Percentiles rank a stretch among this genome's conserved stretches.
phyloP scores from a whole-genome alignment of 2,113 vertebrate species.

The Nerophis lumbriciformis region DNA sequence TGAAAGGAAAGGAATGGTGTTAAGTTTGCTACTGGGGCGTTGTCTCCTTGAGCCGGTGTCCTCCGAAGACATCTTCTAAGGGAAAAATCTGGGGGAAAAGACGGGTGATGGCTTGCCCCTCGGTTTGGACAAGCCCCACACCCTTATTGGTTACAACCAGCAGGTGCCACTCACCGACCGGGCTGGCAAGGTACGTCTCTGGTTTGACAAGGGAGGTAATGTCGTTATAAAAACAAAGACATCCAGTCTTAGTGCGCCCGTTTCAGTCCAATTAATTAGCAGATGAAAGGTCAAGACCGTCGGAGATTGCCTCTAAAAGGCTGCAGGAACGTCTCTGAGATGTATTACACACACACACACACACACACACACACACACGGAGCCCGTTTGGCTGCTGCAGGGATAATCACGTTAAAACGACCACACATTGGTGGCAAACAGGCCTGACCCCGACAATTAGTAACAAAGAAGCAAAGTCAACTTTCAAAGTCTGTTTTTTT shows the following conservation, averaged over 20 bases:
- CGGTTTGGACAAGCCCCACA: no score
- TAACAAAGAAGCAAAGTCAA: background rate
- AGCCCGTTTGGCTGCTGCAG: background rate
- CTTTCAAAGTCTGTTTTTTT: no score
- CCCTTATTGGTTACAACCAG: background rate
- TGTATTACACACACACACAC: background rate
- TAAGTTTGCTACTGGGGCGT: constrained; percentile 53
- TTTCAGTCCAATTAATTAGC: background rate
- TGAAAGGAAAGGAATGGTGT: constrained; percentile 64
- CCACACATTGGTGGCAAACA: background rate
- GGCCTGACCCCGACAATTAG: no score
- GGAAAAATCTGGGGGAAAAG: no score
- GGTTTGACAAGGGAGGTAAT: no score
- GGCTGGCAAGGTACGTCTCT: background rate
- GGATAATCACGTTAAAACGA: background rate
- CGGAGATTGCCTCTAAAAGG: constrained; percentile 14
- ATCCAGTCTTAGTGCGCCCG: background rate
- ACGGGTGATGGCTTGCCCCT: no score
- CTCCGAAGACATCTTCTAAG: no score
- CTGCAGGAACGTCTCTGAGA: background rate
- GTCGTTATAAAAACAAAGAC: background rate
- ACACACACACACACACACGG: background rate
- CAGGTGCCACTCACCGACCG: background rate
- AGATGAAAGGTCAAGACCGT: constrained; percentile 1
- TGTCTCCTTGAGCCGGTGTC: no score